Base-by-base conservation (phyloP, 2,797 vertebrate species). In the Carcharodon carcharias region DNA sequence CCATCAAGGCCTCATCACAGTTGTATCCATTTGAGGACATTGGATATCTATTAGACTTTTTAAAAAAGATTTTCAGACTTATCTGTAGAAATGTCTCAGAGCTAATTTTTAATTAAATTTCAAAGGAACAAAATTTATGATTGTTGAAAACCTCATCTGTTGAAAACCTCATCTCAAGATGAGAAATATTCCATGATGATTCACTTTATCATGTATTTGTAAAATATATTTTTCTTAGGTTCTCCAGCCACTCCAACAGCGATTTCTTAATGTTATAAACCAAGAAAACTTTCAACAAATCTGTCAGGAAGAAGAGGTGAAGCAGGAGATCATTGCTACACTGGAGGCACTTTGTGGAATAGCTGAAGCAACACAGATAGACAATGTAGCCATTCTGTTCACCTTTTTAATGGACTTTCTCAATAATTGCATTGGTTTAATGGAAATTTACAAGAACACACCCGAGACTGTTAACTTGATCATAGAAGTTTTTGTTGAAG, bases 401-500 rank as follows among this genome's bases (percentile, higher is more conserved):
- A 99, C 99, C 96, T 99, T 99, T 96, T 98, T 99, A 96, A 99
- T 99, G 99, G 99, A 99, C 98, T 99, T 99, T 97, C 98, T 99
- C 97, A 99, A 98, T 97, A 99, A 99, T 97, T 99, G 99, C 97
- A 99, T 99, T 96, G 99, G 99, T 96, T 98, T 99, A 97, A 99
- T 99, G 99, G 99, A 99, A 98, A 99, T 99, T 95, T 99, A 99
- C 97, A 99, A 99, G 97, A 99, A 99, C 97, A 99, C 99, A 1
- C 99, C 99, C 1, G 99, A 99, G 97, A 99, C 99, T 6, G 98
- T 99, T 97, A 99, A 99, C 98, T 99, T 99, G 97, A 99, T 99
- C 96, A 99, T 99, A 91, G 99, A 99, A 98, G 99, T 99, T 96
- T 99, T 99, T 97, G 99, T 99, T 97, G 99, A 99, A 98, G 99